Conservation (phyloP, 2,888 invertebrate genomes). For the Andrena bicolor region DNA sequence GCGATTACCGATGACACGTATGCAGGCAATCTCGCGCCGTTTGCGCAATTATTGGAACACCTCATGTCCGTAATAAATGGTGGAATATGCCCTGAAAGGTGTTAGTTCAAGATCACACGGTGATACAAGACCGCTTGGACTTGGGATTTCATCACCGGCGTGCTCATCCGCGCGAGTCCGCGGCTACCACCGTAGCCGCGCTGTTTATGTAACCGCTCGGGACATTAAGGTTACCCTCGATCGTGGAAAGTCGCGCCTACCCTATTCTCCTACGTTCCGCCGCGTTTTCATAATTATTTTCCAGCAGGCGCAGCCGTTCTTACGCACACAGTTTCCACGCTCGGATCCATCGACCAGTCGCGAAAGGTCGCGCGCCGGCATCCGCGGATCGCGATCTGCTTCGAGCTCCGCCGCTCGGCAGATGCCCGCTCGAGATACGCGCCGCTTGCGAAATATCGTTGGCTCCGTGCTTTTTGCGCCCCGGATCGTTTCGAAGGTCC, state of each 20-base stretch:
- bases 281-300: slow-evolving; percentile 56
- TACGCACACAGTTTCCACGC: slow-evolving; percentile 30
- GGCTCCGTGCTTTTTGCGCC: neutral
- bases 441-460: slow-evolving; percentile 25
- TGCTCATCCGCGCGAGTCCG: slow-evolving; percentile 43
- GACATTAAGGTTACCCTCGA: slow-evolving; percentile 69
- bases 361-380: slow-evolving; percentile 57
- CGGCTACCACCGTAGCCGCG: slow-evolving; percentile 46
- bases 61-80: slow-evolving; percentile 83
- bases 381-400: slow-evolving; percentile 41
- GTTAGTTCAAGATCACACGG: slow-evolving; percentile 84
- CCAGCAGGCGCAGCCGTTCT: slow-evolving; percentile 41
- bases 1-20: slow-evolving; percentile 82
- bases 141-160: slow-evolving; percentile 64
- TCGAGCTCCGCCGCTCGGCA: slow-evolving; percentile 11
- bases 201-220: slow-evolving; percentile 65
- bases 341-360: slow-evolving; percentile 20
- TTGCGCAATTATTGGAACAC: slow-evolving; percentile 84
- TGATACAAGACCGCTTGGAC: slow-evolving; percentile 76
- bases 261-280: slow-evolving; percentile 45
- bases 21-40: slow-evolving; percentile 79
- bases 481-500: slow-evolving; percentile 1
- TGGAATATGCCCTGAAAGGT: slow-evolving; percentile 83
- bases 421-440: slow-evolving; percentile 33
- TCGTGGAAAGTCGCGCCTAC: slow-evolving; percentile 66